phyloP scores from a whole-genome alignment of 2,113 vertebrate genomes.

The Melanocharis versteri region DNA sequence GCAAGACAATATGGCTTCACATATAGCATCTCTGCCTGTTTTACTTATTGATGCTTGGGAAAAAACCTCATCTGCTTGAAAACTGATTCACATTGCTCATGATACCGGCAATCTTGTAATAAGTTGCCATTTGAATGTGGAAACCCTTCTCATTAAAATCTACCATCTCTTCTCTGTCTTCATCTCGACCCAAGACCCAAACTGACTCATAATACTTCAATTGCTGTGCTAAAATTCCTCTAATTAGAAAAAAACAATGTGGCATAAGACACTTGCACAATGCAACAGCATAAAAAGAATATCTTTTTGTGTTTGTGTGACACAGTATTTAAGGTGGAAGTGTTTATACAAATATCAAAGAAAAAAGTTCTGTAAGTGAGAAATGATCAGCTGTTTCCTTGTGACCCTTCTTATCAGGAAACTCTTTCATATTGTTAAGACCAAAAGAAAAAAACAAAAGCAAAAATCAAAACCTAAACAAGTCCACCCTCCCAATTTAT shows the following conservation, averaged over 20 bases:
- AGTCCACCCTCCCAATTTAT: rapidly evolving
- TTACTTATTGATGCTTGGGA: background rate
- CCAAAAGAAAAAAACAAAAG: background rate
- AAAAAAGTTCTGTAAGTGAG: background rate
- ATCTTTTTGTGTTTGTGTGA: background rate
- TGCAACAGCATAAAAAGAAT: background rate
- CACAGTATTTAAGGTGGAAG: background rate
- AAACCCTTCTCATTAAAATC: background rate
- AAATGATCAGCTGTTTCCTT: background rate
- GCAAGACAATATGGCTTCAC: background rate
- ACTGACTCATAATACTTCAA: background rate
- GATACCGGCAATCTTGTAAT: background rate
- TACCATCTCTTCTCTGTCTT: background rate
- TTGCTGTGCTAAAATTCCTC: background rate
- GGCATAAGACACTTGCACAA: background rate
- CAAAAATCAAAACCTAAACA: background rate
- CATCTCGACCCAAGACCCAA: background rate
- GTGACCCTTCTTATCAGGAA: background rate
- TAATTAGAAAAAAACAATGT: background rate
- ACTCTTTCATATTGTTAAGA: background rate
- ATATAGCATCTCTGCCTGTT: background rate
- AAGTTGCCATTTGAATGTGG: background rate
- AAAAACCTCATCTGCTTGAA: background rate
- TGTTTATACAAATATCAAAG: background rate
- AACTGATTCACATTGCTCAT: background rate